phyloP scores from a whole-genome alignment of 2,797 vertebrate species.

The Meriones psammophilus region DNA sequence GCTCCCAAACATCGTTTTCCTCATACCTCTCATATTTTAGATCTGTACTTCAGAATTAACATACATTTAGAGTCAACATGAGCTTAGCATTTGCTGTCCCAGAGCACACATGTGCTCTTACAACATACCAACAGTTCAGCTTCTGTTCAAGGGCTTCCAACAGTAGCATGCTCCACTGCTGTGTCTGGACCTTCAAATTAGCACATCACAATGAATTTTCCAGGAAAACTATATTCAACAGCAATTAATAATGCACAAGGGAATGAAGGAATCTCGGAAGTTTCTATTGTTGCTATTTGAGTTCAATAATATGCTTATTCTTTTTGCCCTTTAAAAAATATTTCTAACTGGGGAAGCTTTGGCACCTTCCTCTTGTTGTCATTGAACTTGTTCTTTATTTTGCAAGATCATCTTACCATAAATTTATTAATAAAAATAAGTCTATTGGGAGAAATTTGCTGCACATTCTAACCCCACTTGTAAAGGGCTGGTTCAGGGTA shows the following conservation, averaged over 20 bases:
- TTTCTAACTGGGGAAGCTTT: neutral
- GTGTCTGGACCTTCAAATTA: neutral
- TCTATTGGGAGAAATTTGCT: neutral
- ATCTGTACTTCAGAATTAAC: neutral
- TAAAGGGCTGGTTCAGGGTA: neutral
- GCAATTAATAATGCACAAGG: neutral
- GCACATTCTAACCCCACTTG: neutral
- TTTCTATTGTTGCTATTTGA: neutral
- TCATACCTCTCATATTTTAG: neutral
- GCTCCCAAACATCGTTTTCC: neutral
- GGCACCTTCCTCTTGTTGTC: neutral
- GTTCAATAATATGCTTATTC: neutral
- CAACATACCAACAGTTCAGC: rapidly evolving
- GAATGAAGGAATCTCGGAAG: neutral
- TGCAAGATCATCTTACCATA: neutral
- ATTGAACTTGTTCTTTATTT: neutral
- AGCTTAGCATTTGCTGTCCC: neutral
- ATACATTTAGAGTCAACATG: neutral
- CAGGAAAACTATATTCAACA: neutral
- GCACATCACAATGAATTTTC: neutral
- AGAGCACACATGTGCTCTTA: neutral
- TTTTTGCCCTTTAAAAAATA: neutral
- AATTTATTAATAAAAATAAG: neutral
- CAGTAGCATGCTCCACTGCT: neutral
- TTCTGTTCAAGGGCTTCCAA: neutral